A percentile compares a stretch with the other conserved stretches of the same genome.
These are phyloP conservation scores for Nebria ingens DNA, from an alignment of 1,140 invertebrate genomes.

Conservation along the genomic window DNA sequence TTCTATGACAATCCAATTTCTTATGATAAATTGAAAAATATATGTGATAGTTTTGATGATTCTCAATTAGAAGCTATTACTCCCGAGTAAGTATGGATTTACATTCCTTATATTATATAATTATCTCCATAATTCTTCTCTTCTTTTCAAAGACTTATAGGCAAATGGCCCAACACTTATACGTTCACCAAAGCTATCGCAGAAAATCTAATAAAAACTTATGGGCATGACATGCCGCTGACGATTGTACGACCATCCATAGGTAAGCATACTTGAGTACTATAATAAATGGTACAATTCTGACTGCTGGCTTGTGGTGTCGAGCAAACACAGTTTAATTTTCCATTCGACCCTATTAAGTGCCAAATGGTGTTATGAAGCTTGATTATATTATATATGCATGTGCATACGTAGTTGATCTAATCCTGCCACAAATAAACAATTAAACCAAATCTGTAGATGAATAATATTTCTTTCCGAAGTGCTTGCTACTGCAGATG, in stretches of 20 bases:
- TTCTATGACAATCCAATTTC: slow-evolving; percentile 44
- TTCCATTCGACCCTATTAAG: too few species aligned
- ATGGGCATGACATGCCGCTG: slow-evolving; percentile 43
- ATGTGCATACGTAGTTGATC: too few species aligned
- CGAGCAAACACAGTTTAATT: too few species aligned
- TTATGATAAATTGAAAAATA: slow-evolving; percentile 47
- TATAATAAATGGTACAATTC: slow-evolving; percentile 7
- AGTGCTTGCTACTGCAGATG: slow-evolving; percentile 41
- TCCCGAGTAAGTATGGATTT: slow-evolving; percentile 29
- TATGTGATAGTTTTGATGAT: slow-evolving; percentile 54
- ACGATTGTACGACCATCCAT: slow-evolving; percentile 61
- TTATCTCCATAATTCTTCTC: slow-evolving; percentile 11
- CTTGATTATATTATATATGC: too few species aligned
- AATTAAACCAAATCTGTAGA: too few species aligned
- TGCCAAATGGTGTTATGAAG: slow-evolving; percentile 55
- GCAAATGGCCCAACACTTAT: slow-evolving; percentile 51
- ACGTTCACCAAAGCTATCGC: slow-evolving; percentile 53
- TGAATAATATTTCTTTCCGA: slow-evolving; percentile 25
- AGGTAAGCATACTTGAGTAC: slow-evolving; percentile 40
- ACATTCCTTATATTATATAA: slow-evolving; percentile 6
- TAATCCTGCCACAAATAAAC: too few species aligned
- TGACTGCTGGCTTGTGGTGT: too few species aligned
- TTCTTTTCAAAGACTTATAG: slow-evolving; percentile 31
- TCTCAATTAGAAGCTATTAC: slow-evolving; percentile 51
- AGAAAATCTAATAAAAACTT: slow-evolving; percentile 41